phyloP scores from a whole-genome alignment of 2,888 invertebrate genomes.

The Acanthosepion esculentum region DNA sequence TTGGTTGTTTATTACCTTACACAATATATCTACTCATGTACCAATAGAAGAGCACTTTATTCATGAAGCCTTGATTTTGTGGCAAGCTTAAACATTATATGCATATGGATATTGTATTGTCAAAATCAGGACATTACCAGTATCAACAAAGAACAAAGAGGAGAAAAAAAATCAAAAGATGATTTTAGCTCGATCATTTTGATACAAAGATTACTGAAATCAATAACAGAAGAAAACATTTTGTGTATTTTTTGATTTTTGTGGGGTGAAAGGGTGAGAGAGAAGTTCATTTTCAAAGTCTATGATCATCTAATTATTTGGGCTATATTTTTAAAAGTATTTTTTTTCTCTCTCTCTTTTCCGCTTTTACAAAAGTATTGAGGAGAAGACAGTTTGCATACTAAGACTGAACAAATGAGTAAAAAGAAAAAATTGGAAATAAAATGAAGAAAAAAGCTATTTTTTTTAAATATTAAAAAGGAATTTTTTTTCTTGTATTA shows the following conservation, averaged over 20 bases:
- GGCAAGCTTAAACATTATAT: not conserved
- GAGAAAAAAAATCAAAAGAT: not conserved
- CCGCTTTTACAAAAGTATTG: not conserved
- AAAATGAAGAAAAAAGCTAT: not conserved
- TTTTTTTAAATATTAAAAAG: not conserved
- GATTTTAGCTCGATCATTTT: not conserved
- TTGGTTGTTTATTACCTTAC: too few relatives aligned
- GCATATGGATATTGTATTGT: not conserved
- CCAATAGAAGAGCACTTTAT: too few relatives aligned
- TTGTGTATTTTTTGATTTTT: not conserved
- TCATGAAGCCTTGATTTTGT: not conserved
- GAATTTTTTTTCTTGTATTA: not conserved
- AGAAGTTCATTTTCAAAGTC: not conserved
- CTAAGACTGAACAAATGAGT: not conserved
- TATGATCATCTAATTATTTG: slow-evolving; percentile 12
- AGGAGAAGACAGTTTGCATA: not conserved
- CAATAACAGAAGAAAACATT: not conserved
- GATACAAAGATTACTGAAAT: not conserved
- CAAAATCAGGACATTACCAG: not conserved
- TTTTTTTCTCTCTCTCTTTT: not conserved
- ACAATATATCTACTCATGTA: too few relatives aligned
- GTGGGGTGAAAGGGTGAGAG: not conserved
- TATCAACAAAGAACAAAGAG: not conserved
- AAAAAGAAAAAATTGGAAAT: not conserved
- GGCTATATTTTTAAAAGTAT: not conserved